These are phyloP conservation scores for Diarsia mendica DNA, from an alignment of 2,888 invertebrate species.

Conservation along the genomic window DNA sequence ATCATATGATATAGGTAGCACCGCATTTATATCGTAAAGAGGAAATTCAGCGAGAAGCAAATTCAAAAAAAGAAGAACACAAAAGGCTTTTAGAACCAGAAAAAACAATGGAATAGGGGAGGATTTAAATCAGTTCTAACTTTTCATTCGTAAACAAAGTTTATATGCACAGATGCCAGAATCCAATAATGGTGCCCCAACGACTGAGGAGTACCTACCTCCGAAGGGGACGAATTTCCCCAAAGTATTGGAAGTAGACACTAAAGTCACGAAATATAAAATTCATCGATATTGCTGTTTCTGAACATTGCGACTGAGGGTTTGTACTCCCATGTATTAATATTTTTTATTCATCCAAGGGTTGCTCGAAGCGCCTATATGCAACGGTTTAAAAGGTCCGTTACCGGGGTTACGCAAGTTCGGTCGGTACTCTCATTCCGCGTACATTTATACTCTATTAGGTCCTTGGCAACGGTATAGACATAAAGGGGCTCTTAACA, in stretches of 20 bases:
- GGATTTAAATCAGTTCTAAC: conserved; percentile 80
- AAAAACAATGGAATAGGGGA: conserved; percentile 63
- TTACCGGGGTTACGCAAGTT: conserved; percentile 56
- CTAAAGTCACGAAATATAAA: conserved; percentile 85
- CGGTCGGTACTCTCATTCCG: conserved; percentile 65
- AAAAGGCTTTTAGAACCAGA: conserved; percentile 33
- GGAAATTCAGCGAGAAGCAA: not conserved
- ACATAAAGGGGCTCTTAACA: conserved; percentile 84
- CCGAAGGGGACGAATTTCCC: conserved; percentile 85
- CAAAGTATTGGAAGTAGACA: conserved; percentile 81
- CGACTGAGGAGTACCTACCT: conserved; percentile 73
- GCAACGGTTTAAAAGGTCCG: conserved; percentile 60
- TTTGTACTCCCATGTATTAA: conserved; percentile 55
- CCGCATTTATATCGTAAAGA: not conserved
- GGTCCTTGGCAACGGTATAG: conserved; percentile 81
- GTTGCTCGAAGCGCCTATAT: conserved; percentile 39
- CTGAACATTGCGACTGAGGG: conserved; percentile 71
- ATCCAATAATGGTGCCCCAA: conserved; percentile 87
- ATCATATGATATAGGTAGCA: not conserved
- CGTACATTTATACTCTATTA: conserved; percentile 73
- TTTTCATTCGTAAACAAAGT: conserved; percentile 85
- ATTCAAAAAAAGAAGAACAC: conserved; percentile 12
- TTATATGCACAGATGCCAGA: conserved; percentile 85
- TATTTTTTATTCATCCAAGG: conserved; percentile 63
- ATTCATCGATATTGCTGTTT: conserved; percentile 85